Conservation (phyloP, 2,113 vertebrate genomes). For the Peromyscus polionotus region DNA sequence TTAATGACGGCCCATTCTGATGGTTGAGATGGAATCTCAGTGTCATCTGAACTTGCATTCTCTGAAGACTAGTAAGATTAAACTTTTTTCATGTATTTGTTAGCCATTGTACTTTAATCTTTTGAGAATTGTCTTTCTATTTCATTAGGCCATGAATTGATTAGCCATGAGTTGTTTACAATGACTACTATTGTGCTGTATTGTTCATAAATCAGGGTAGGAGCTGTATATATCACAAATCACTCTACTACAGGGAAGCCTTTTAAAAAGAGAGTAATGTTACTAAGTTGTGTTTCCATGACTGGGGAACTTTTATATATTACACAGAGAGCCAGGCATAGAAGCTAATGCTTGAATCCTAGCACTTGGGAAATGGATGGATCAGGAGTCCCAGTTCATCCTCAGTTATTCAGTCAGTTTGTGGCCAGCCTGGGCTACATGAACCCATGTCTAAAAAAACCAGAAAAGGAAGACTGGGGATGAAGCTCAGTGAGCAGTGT, state of each 20-base stretch:
- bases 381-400: background rate
- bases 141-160: background rate
- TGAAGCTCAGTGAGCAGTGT: background rate
- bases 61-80: background rate
- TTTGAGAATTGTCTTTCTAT: background rate
- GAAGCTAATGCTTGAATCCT: background rate
- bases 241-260: background rate
- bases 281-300: constrained; percentile 12
- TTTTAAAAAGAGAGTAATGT: background rate
- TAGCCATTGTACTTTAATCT: background rate
- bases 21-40: background rate
- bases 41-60: background rate
- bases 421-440: background rate
- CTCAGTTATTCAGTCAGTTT: background rate
- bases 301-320: background rate
- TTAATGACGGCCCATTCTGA: background rate
- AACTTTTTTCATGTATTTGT: background rate
- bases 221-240: background rate
- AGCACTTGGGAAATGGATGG: background rate
- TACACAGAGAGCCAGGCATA: background rate
- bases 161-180: background rate
- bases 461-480: background rate
- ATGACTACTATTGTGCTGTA: background rate
- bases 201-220: background rate
- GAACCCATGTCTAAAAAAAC: background rate